These are phyloP conservation scores for Folsomia manolachei DNA, from an alignment of 2,888 invertebrate species.

Conservation along the genomic window DNA sequence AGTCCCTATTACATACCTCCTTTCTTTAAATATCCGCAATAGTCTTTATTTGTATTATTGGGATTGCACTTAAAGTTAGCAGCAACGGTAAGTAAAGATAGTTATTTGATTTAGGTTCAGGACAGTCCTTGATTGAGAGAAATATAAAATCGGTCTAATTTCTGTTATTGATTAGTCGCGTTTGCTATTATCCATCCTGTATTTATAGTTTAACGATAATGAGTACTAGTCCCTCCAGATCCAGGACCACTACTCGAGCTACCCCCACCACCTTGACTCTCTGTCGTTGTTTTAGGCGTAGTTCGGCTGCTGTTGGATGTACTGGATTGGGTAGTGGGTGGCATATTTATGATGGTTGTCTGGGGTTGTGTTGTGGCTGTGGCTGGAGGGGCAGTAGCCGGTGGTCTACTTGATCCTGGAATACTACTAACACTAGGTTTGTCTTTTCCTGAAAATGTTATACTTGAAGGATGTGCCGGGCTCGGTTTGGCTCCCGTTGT, in stretches of 20 bases:
- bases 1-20: no score
- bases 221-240: neutral
- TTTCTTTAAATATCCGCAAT: neutral
- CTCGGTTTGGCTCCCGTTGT: neutral
- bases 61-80: neutral
- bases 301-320: neutral
- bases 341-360: slow-evolving; percentile 7
- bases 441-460: slow-evolving; percentile 9
- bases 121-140: neutral
- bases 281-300: neutral
- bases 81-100: neutral
- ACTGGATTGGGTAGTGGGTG: neutral
- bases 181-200: no score
- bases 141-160: neutral
- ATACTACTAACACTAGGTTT: neutral
- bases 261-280: no score
- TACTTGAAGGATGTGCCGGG: neutral
- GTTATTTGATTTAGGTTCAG: no score
- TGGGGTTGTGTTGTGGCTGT: neutral
- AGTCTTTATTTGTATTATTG: neutral
- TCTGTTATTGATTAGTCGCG: no score
- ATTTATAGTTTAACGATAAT: slow-evolving; percentile 4
- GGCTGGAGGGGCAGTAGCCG: neutral
- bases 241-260: neutral
- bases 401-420: slow-evolving; percentile 1